Evolutionary conservation across 1,140 invertebrate species (phyloP), one percentile per base, ranked within the genome.

Genomic region (Sinella curviseta): DNA sequence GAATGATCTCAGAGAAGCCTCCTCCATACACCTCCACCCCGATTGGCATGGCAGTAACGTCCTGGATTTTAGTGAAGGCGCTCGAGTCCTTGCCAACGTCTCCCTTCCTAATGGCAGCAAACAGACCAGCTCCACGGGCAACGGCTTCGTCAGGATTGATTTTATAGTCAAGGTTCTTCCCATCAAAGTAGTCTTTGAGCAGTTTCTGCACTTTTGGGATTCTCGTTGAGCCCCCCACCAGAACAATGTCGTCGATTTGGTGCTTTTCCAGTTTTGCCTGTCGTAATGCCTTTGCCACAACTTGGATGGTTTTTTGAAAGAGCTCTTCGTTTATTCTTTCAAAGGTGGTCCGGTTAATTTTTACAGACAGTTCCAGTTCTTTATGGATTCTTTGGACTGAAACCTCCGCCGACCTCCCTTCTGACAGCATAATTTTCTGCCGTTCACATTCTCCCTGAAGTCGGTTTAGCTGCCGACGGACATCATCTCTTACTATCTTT

Each of bases 121-220:
- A 91, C 1, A 92, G 89, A 3, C 91, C 91, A 30, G 92, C 92
- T 12, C 93, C 92, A 84, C 93, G 94, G 14, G 93, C 93, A 0
- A 94, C 92, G 36, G 92, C 92, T 84, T 93, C 93, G 84, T 94
- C 93, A 16, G 92, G 93, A 84, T 92, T 92, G 82, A 92, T 92
- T 0, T 89, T 89, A 82, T 91, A 91, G 86, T 92, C 92, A 39
- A 93, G 82, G 80, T 92, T 90, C 81, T 92, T 92, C 0, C 91
- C 92, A 82, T 91, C 89, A 86, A 93, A 93, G 85, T 91, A 91
- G 67, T 91, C 89, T 81, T 90, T 87, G 35, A 90, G 88, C 20
- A 90, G 82, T 77, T 1, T 30, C 34, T 86, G 85, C 16, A 86
- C 77, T 79, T 85, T 84, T 17, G 86, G 86, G 48, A 86, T 86